Conservation (phyloP, 2,113 vertebrate species). For the Cebidichthys violaceus region DNA sequence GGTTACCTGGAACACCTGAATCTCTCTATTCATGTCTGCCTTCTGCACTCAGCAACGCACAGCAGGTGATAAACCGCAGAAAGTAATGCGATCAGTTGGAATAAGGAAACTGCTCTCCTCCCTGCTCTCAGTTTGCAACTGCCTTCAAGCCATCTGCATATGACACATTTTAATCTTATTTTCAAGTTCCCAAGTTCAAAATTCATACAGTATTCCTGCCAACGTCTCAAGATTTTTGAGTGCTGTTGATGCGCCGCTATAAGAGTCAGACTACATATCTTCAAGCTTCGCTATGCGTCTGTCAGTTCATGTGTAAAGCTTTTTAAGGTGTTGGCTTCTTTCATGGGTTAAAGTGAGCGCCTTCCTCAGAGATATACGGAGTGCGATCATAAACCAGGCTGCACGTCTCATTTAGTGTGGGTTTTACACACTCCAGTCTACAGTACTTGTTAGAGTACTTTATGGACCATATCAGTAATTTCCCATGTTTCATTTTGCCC, state of each 20-base stretch:
- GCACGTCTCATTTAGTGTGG: constrained; percentile 3
- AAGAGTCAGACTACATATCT: background rate
- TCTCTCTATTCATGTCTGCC: constrained; percentile 22
- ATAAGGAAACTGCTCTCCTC: constrained; percentile 12
- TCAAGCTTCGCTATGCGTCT: constrained; percentile 5
- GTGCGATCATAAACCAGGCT: constrained; percentile 11
- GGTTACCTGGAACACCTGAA: constrained; percentile 40
- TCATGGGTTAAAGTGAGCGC: background rate
- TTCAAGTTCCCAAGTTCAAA: constrained; percentile 23
- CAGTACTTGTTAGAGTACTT: background rate
- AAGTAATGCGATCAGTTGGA: constrained; percentile 22
- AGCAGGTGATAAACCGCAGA: constrained; percentile 7
- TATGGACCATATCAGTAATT: background rate
- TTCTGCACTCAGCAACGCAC: constrained; percentile 9
- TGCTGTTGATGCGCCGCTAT: background rate
- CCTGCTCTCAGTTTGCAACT: constrained; percentile 13
- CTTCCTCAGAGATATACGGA: constrained; percentile 7
- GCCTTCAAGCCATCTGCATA: constrained; percentile 34
- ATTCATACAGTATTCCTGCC: constrained; percentile 8
- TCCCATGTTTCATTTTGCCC: background rate
- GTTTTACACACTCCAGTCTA: background rate
- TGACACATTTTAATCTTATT: constrained; percentile 42
- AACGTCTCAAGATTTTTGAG: constrained; percentile 22
- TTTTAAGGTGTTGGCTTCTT: constrained; percentile 35
- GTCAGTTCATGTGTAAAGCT: constrained; percentile 22